Evolutionary conservation across 2,797 vertebrate genomes (phyloP).

Genomic region (Melanotaenia pygmaea): DNA sequence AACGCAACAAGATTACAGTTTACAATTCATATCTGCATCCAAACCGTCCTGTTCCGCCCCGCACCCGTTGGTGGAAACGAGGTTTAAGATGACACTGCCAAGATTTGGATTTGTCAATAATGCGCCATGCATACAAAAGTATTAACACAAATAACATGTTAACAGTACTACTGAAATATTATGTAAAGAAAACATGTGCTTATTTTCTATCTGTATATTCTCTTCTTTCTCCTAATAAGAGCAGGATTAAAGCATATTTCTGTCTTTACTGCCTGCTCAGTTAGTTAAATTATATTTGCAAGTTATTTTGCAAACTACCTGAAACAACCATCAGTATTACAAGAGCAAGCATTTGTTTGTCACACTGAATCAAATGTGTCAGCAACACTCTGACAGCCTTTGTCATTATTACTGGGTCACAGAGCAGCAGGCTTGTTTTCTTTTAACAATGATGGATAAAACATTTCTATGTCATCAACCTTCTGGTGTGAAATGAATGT

Average conservation of each 20-base stretch:
- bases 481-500: background rate
- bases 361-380: constrained; percentile 53
- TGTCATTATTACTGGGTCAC: constrained; percentile 42
- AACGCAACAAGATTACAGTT: no score
- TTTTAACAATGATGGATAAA: constrained; percentile 20
- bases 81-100: background rate
- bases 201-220: background rate
- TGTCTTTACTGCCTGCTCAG: no score
- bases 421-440: constrained; percentile 3
- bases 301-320: constrained; percentile 9
- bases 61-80: no score
- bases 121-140: background rate
- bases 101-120: constrained; percentile 3
- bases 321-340: constrained; percentile 3
- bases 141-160: background rate
- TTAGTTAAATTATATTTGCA: background rate
- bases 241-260: background rate
- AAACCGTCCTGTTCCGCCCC: no score
- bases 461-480: constrained; percentile 8
- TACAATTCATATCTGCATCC: no score
- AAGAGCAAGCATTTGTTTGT: constrained; percentile 39
- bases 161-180: background rate
- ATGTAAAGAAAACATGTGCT: background rate
- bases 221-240: background rate
- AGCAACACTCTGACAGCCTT: constrained; percentile 43